Base-by-base conservation (phyloP, 2,797 vertebrate species). In the Platalea minor region DNA sequence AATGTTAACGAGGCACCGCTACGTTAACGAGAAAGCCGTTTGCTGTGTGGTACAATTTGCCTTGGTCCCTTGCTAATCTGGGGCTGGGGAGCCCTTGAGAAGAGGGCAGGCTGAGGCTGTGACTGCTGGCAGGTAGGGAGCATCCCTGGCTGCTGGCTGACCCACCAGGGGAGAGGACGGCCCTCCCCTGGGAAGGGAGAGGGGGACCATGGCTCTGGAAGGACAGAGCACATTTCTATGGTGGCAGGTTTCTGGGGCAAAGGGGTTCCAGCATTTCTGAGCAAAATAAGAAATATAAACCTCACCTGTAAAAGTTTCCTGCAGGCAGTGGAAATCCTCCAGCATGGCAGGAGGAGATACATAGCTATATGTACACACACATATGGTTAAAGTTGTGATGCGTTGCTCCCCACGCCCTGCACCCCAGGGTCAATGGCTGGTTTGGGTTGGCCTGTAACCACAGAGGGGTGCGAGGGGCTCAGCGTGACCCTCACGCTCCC, bases 371-470 rank as follows among this genome's bases (percentile, higher is more conserved):
- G 8, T 45, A 53, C n/a, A 56, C 5, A 4, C 21, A 24, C 5
- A 4, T 0, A 23, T 0, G 4, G 61, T 18, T 56, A 31, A 25
- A 69, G 33, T 17, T 24, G 35, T 5, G 21, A 74, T 50, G 13
- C 0, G 0, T 43, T 0, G 0, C 29, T 63, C 23, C 57, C 43
- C 18, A 11, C 17, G 7, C 10, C 17, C 35, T 15, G 57, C 28
- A 23, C 19, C 5, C n/a, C 0, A 0, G 6, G 19, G 61, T 12
- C 56, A 63, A 2, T 2, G 17, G 45, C 67, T 20, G 23, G 16
- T 54, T 89, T 57, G n/a, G 61, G 54, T 3, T 60, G 59, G 17
- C 35, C 50, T 80, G 68, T 18, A n/a, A 43, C 13, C 43, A 17
- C 29, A 19, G 28, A n/a, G 41, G 39, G 28, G 25, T 41, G 35